phyloP scores from a whole-genome alignment of 2,797 vertebrate species.

The Harpagifer antarcticus region DNA sequence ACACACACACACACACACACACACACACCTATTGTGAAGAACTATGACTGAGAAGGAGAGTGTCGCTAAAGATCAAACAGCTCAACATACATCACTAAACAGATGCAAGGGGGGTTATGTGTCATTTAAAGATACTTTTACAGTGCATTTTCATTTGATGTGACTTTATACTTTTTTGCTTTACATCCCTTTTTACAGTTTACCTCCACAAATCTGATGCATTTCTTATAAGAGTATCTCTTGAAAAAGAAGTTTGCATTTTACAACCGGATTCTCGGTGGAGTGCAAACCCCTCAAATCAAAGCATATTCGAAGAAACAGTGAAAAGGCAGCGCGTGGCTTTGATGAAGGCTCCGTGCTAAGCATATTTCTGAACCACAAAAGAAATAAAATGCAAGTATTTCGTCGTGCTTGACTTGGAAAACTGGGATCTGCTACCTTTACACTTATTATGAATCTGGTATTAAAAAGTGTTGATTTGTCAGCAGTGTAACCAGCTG shows the following conservation, averaged over 20 bases:
- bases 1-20: neutral
- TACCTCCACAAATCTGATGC: neutral
- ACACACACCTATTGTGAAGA: conserved; percentile 10
- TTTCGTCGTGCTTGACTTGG: too few species aligned
- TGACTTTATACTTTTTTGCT: neutral
- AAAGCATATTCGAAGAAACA: too few species aligned
- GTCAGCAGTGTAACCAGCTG: neutral
- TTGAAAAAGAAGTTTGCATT: too few species aligned
- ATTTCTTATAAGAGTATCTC: too few species aligned
- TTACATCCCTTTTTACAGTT: neutral
- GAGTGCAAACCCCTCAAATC: too few species aligned
- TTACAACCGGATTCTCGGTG: too few species aligned
- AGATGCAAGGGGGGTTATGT: neutral
- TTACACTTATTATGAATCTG: too few species aligned
- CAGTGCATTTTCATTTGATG: neutral
- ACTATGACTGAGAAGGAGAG: neutral
- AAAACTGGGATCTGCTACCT: too few species aligned
- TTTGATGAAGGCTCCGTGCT: too few species aligned
- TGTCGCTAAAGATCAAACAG: conserved; percentile 9
- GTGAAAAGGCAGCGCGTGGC: too few species aligned
- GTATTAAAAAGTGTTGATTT: neutral
- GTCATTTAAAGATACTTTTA: neutral
- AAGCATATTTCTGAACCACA: too few species aligned
- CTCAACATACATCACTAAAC: neutral
- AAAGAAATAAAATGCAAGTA: too few species aligned